A percentile compares a stretch with the other conserved stretches of the same genome.
phyloP scores from a whole-genome alignment of 2,113 vertebrate genomes.

The Mustelus asterias region DNA sequence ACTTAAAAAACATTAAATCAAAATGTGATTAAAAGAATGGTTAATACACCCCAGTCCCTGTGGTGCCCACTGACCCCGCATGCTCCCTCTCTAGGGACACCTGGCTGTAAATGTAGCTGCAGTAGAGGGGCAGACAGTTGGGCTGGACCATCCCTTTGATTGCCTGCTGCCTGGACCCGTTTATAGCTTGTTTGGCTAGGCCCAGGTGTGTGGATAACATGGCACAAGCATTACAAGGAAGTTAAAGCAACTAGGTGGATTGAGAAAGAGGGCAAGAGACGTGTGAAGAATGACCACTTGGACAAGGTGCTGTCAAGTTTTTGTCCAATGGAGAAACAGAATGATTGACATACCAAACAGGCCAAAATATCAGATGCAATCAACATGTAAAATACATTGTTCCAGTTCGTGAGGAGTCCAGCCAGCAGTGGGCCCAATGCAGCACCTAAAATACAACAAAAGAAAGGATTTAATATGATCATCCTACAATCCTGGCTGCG shows the following conservation, averaged over 20 bases:
- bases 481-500: neutral
- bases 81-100: too few species aligned
- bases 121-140: too few species aligned
- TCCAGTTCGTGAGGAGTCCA: conserved; percentile 84
- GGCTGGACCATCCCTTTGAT: too few species aligned
- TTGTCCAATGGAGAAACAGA: neutral
- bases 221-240: too few species aligned
- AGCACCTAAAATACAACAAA: conserved; percentile 61
- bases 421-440: conserved; percentile 85
- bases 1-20: too few species aligned
- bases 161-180: too few species aligned
- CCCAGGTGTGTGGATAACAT: too few species aligned
- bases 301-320: neutral
- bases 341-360: conserved; percentile 70
- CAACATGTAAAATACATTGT: conserved; percentile 95
- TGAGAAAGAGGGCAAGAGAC: neutral
- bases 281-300: neutral
- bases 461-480: neutral
- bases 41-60: too few species aligned
- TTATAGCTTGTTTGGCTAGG: too few species aligned
- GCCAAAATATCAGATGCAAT: conserved; percentile 77
- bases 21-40: too few species aligned
- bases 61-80: too few species aligned
- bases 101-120: too few species aligned
- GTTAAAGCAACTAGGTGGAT: neutral